These are phyloP conservation scores for Frankliniella intonsa DNA, from an alignment of 2,888 invertebrate genomes.

Conservation along the genomic window DNA sequence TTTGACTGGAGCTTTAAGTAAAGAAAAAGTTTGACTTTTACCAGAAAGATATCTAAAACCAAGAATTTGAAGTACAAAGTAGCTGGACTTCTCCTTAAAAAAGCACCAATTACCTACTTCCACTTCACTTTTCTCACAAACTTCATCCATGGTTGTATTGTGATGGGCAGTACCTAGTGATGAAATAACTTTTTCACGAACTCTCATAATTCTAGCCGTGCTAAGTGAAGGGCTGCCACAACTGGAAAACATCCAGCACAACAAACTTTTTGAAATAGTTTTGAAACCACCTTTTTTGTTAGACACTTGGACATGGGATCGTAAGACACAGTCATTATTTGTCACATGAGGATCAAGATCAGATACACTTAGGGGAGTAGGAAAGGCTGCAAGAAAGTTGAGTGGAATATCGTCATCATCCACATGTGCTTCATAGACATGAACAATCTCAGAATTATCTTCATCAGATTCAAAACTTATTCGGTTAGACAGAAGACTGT, in stretches of 20 bases:
- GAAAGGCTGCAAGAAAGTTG: not conserved
- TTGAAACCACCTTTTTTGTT: not conserved
- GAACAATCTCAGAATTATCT: not conserved
- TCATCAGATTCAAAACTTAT: not conserved
- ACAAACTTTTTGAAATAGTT: not conserved
- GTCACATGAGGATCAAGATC: not conserved
- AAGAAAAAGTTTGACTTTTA: not conserved
- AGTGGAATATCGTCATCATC: not conserved
- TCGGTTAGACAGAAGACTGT: not conserved
- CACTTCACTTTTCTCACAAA: not conserved
- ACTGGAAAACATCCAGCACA: not conserved
- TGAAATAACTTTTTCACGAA: not conserved
- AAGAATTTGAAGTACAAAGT: not conserved
- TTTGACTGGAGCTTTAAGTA: not conserved
- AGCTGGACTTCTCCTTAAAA: not conserved
- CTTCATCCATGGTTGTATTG: not conserved
- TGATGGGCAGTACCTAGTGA: not conserved
- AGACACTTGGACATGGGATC: not conserved
- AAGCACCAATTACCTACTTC: not conserved
- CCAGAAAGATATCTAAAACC: not conserved
- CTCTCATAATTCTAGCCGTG: not conserved
- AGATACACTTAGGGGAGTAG: not conserved
- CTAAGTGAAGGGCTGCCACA: not conserved
- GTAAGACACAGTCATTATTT: too few relatives aligned
- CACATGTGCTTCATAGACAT: not conserved